Evolutionary conservation across 2,113 vertebrate genomes (phyloP).

Genomic region (Notiomystis cincta): DNA sequence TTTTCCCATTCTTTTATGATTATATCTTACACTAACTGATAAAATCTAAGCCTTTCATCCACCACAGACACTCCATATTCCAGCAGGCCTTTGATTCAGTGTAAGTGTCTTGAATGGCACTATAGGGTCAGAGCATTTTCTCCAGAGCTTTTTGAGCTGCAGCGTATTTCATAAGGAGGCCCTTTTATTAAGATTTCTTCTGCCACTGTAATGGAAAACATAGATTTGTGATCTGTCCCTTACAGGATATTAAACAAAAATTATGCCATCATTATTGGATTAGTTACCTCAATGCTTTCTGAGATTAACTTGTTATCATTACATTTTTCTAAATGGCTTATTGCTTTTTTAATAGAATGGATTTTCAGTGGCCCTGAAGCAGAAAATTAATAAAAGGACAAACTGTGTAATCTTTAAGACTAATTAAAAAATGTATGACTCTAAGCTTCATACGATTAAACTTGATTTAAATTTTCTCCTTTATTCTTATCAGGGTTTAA

Average conservation of each 20-base stretch:
- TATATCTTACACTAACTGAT: background rate
- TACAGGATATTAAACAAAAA: background rate
- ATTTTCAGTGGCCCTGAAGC: background rate
- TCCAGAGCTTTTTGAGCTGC: background rate
- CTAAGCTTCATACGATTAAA: background rate
- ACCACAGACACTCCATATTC: background rate
- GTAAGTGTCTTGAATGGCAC: background rate
- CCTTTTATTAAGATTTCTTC: background rate
- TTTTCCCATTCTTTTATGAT: background rate
- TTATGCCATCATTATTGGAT: background rate
- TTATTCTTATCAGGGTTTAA: background rate
- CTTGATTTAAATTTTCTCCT: background rate
- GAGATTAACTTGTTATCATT: background rate
- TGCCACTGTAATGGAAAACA: background rate
- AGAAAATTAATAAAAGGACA: background rate
- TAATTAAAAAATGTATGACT: background rate
- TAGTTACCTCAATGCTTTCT: background rate
- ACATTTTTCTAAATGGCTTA: background rate
- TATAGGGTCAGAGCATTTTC: background rate
- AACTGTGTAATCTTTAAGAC: background rate
- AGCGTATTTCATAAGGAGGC: background rate
- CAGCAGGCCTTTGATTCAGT: background rate
- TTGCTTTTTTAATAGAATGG: background rate
- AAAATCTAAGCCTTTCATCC: conserved; percentile 1
- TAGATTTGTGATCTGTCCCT: background rate